Evolutionary conservation across 2,888 invertebrate genomes (phyloP).

Genomic region (Lycocerus yunnanus): DNA sequence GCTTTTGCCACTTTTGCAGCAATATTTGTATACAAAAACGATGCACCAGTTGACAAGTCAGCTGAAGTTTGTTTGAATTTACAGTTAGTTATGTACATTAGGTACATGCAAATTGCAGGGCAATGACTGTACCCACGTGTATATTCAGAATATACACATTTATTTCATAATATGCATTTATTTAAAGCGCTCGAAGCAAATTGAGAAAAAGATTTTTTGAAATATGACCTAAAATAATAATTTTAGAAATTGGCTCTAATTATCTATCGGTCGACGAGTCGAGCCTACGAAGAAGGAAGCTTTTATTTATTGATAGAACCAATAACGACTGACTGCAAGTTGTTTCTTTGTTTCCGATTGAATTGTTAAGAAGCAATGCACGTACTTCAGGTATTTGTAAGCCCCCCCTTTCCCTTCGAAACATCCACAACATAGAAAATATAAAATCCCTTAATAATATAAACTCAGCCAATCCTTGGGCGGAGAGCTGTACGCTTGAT

Average conservation of each 20-base stretch:
- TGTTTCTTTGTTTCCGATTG: neutral
- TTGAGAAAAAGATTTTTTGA: neutral
- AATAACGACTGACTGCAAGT: neutral
- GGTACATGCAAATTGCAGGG: conserved; percentile 19
- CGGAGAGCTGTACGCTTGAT: no score
- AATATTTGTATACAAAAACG: neutral
- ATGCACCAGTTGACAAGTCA: conserved; percentile 14
- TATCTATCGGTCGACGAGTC: no score
- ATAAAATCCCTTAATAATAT: no score
- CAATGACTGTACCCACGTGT: conserved; percentile 30
- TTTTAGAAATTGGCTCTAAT: neutral
- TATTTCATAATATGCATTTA: conserved; percentile 21
- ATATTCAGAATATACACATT: conserved; percentile 14
- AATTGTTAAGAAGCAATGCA: neutral
- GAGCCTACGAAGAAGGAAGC: neutral
- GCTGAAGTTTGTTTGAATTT: conserved; percentile 18
- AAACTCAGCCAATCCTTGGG: no score
- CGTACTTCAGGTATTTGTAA: neutral
- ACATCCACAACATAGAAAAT: no score
- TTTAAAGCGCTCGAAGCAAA: conserved; percentile 12
- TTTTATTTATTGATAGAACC: neutral
- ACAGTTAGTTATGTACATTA: conserved; percentile 13
- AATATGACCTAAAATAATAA: neutral
- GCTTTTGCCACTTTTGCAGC: neutral
- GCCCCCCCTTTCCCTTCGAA: no score